Conservation (phyloP, 2,113 vertebrate genomes). For the Xenopus tropicalis region UCB_Xtro_10.0 CM004449.2:110913001-110913500, state of each 20-base stretch:
- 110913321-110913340: no score
- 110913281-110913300: no score
- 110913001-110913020: conserved; percentile 3
- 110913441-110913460: no score
- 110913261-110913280: neutral
- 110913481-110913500: no score
- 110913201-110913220: conserved; percentile 10
- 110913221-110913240: neutral
- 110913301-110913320: no score
- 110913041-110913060: conserved; percentile 32
- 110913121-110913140: conserved; percentile 12
- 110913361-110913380: no score
- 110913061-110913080: conserved; percentile 27
- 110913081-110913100: conserved; percentile 33
- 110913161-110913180: conserved; percentile 24
- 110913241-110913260: neutral
- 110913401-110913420: no score
- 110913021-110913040: conserved; percentile 20
- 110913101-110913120: conserved; percentile 17
- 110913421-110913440: no score
- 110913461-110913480: no score
- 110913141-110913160: neutral
- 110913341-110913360: no score
- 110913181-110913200: conserved; percentile 16
- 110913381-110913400: no score